A percentile compares a stretch with the other conserved stretches of the same genome.
These are phyloP conservation scores for Platerodrilus igneus DNA, from an alignment of 2,888 invertebrate species.

Conservation along the genomic window DNA sequence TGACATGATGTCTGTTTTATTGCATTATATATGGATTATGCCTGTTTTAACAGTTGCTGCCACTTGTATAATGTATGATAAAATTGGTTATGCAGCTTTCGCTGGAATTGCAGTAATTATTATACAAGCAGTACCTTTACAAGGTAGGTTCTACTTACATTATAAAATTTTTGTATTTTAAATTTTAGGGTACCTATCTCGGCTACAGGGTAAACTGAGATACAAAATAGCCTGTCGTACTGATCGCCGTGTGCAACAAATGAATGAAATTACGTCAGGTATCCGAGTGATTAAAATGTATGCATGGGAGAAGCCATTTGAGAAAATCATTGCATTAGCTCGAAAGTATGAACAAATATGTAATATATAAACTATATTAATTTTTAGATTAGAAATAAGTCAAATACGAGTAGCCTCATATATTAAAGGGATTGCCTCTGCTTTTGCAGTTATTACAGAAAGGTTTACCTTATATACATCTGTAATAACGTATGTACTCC, in stretches of 20 bases:
- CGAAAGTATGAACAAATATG: conserved; percentile 51
- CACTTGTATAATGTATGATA: conserved; percentile 56
- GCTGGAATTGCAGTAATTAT: conserved; percentile 58
- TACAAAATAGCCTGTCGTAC: conserved; percentile 51
- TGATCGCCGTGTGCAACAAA: conserved; percentile 64
- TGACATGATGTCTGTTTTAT: conserved; percentile 63
- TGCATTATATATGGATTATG: conserved; percentile 78
- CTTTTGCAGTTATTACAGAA: conserved; percentile 73
- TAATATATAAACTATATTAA: too few species aligned
- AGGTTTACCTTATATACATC: conserved; percentile 79
- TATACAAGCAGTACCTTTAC: conserved; percentile 51
- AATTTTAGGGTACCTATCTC: conserved; percentile 51
- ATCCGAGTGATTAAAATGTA: conserved; percentile 78
- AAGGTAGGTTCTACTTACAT: conserved; percentile 42
- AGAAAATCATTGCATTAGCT: conserved; percentile 56
- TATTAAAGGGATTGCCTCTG: conserved; percentile 61
- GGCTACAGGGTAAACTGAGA: conserved; percentile 47
- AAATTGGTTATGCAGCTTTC: conserved; percentile 54
- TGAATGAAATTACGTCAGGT: conserved; percentile 70
- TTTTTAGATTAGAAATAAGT: conserved; percentile 64
- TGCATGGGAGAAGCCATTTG: conserved; percentile 71
- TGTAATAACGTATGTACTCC: conserved; percentile 68
- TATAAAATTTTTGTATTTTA: background rate
- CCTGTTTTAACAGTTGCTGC: conserved; percentile 68
- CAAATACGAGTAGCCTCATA: conserved; percentile 62